These are phyloP conservation scores for Dendrolimus pini DNA, from an alignment of 2,888 invertebrate genomes.

Conservation along the genomic window DNA sequence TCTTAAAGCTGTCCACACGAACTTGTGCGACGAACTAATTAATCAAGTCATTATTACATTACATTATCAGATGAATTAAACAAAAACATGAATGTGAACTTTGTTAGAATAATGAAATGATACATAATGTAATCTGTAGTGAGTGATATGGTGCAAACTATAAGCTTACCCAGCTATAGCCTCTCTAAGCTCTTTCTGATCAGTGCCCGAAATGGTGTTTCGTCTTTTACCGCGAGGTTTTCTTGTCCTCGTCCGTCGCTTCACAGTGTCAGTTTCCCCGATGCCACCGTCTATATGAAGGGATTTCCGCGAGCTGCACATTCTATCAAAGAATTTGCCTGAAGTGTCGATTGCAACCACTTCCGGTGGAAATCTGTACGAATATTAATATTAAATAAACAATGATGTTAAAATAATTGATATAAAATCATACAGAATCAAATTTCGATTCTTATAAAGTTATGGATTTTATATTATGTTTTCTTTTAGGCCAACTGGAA, in stretches of 20 bases:
- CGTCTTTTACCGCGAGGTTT: slow-evolving; percentile 89
- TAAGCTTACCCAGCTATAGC: slow-evolving; percentile 89
- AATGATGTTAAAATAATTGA: neutral
- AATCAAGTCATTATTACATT: slow-evolving; percentile 48
- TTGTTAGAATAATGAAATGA: slow-evolving; percentile 10
- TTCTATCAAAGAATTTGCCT: slow-evolving; percentile 91
- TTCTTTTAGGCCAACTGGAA: neutral
- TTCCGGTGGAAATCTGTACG: slow-evolving; percentile 88
- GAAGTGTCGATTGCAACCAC: slow-evolving; percentile 93
- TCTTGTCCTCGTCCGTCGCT: slow-evolving; percentile 82
- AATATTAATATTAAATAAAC: slow-evolving; percentile 2
- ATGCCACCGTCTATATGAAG: slow-evolving; percentile 75
- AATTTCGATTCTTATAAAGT: no score
- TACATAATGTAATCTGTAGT: slow-evolving; percentile 56
- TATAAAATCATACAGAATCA: no score
- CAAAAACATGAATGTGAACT: neutral
- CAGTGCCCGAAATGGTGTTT: slow-evolving; percentile 93
- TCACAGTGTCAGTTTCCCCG: slow-evolving; percentile 79
- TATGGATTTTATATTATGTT: neutral
- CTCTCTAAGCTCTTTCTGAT: slow-evolving; percentile 92
- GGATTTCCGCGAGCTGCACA: slow-evolving; percentile 91
- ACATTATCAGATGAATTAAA: slow-evolving; percentile 46
- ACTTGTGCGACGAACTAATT: slow-evolving; percentile 59
- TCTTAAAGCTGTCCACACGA: slow-evolving; percentile 59
- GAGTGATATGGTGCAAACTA: slow-evolving; percentile 63